Evolutionary conservation across 2,113 vertebrate species (phyloP).

Genomic region (Argyrosomus japonicus): DNA sequence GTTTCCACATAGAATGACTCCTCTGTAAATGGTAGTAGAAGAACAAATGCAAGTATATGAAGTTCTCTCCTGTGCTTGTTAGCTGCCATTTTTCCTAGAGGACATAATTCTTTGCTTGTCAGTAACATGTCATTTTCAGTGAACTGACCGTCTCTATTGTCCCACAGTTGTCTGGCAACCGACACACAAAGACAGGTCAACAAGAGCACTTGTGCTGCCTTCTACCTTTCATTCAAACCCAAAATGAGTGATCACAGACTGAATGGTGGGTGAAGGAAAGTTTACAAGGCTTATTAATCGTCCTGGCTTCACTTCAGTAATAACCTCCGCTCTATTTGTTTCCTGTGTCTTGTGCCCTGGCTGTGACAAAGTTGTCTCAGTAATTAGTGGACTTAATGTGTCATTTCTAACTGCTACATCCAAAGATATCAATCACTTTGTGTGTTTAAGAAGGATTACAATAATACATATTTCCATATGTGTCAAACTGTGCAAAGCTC

Average conservation of each 20-base stretch:
- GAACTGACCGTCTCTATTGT: constrained; percentile 1
- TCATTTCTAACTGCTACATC: background rate
- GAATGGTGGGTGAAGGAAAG: background rate
- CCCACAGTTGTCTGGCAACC: constrained; percentile 27
- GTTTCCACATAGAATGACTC: no score
- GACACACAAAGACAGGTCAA: constrained; percentile 21
- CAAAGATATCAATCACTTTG: background rate
- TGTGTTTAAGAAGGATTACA: constrained; percentile 3
- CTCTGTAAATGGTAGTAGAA: no score
- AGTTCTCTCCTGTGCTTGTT: constrained; percentile 1
- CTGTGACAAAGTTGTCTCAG: background rate
- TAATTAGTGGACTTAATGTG: background rate
- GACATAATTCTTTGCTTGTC: constrained; percentile 32
- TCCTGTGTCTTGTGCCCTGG: background rate
- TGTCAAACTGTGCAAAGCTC: background rate
- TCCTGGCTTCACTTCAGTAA: background rate
- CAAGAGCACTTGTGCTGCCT: constrained; percentile 3
- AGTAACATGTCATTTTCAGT: constrained; percentile 23
- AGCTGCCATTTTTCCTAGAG: constrained; percentile 23
- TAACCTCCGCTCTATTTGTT: background rate
- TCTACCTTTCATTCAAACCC: constrained; percentile 14
- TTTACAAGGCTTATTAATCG: background rate
- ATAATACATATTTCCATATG: background rate
- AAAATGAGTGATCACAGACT: constrained; percentile 7
- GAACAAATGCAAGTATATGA: no score